These are phyloP conservation scores for Acanthochromis polyacanthus DNA, from an alignment of 2,113 vertebrate genomes.

Conservation along the genomic window DNA sequence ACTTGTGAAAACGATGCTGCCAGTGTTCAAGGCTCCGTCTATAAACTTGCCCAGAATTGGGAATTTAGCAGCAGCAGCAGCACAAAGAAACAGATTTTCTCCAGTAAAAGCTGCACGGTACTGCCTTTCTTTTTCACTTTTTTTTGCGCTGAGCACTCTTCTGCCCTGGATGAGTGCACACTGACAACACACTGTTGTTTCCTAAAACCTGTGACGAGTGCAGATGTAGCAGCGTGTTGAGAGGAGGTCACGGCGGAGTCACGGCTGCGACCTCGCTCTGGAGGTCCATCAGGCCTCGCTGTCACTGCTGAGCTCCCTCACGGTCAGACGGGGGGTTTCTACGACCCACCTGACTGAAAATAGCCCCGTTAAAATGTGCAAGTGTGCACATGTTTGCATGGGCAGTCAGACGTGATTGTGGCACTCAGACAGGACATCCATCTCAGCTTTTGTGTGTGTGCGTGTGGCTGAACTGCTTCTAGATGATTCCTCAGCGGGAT, in stretches of 20 bases:
- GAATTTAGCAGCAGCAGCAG: background rate
- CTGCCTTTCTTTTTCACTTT: background rate
- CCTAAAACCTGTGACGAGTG: slow-evolving; percentile 4
- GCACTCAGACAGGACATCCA: slow-evolving; percentile 43
- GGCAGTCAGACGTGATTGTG: slow-evolving; percentile 10
- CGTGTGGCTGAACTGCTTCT: slow-evolving; percentile 30
- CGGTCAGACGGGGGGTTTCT: slow-evolving; percentile 1
- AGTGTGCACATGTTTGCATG: slow-evolving; percentile 16
- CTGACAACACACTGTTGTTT: background rate
- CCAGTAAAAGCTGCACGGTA: slow-evolving; percentile 5
- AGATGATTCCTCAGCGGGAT: slow-evolving; percentile 50
- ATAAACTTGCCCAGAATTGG: background rate
- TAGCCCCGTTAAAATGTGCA: slow-evolving; percentile 43
- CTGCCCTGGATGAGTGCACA: background rate
- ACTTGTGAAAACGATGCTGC: background rate
- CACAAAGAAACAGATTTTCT: slow-evolving; percentile 17
- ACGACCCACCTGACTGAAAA: slow-evolving; percentile 49
- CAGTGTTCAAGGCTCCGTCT: background rate
- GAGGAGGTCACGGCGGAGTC: slow-evolving; percentile 28
- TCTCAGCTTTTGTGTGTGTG: slow-evolving; percentile 41
- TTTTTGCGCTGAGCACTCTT: background rate
- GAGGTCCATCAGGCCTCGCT: slow-evolving; percentile 32
- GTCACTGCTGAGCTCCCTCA: slow-evolving; percentile 22
- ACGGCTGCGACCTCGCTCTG: slow-evolving; percentile 17
- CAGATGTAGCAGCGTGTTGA: slow-evolving; percentile 2